phyloP scores from a whole-genome alignment of 2,113 vertebrate species.

The Daphoenositta chrysoptera region DNA sequence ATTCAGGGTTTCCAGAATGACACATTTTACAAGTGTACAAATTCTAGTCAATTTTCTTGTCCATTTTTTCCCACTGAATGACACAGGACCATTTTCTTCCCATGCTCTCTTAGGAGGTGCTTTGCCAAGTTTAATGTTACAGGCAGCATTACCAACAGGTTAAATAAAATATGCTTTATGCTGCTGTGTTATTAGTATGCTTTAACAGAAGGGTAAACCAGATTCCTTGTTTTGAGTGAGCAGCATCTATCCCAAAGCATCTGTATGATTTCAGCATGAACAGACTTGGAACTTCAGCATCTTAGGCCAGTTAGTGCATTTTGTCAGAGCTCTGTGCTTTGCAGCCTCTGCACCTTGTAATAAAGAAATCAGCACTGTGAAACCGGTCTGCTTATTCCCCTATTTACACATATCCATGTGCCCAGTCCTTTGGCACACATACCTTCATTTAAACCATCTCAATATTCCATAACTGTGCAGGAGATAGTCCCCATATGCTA shows the following conservation, averaged over 20 bases:
- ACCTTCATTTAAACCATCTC: not conserved
- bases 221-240: not conserved
- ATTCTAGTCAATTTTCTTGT: not conserved
- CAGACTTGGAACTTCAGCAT: not conserved
- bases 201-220: not conserved
- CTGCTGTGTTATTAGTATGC: not conserved
- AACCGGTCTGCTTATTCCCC: not conserved
- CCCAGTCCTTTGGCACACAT: rapidly evolving
- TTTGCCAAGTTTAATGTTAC: not conserved
- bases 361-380: not conserved
- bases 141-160: not conserved
- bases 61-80: rapidly evolving
- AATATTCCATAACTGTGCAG: not conserved
- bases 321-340: not conserved
- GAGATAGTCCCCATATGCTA: not conserved
- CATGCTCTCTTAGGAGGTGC: not conserved
- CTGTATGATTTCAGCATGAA: not conserved
- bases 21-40: not conserved
- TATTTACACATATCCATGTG: not conserved
- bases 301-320: not conserved
- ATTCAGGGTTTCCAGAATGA: not conserved
- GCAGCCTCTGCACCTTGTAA: not conserved
- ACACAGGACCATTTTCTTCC: not conserved
- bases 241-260: not conserved
- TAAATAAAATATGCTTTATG: not conserved